phyloP scores from a whole-genome alignment of 2,113 vertebrate species.

The Takifugu bimaculatus region DNA sequence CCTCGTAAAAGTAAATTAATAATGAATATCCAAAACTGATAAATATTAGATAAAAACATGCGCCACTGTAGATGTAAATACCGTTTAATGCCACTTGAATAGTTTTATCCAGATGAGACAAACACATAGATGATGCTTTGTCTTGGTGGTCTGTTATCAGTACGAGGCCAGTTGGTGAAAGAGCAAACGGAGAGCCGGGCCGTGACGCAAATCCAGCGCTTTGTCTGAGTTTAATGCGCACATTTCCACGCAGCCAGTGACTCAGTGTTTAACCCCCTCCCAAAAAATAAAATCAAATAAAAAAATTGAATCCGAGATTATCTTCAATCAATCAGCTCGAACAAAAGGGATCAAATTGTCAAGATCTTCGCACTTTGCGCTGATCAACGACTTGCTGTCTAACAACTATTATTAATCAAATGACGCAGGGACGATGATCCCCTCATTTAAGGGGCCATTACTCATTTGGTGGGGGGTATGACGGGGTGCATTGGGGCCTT shows the following conservation, averaged over 20 bases:
- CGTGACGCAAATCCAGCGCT: conserved; percentile 69
- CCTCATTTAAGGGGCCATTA: conserved; percentile 50
- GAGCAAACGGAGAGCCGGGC: conserved; percentile 65
- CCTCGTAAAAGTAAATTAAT: no score
- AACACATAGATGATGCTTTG: background rate
- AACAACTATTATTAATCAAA: conserved; percentile 27
- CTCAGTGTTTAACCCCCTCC: conserved; percentile 34
- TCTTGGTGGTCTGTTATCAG: conserved; percentile 71
- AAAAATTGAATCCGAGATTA: conserved; percentile 37
- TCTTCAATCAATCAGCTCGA: conserved; percentile 51
- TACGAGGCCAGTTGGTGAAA: conserved; percentile 62
- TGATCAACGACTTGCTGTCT: conserved; percentile 44
- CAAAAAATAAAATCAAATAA: conserved; percentile 30
- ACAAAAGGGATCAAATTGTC: conserved; percentile 56
- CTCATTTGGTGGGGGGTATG: conserved; percentile 24
- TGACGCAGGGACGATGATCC: conserved; percentile 51
- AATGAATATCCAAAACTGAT: no score
- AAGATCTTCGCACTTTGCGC: conserved; percentile 37
- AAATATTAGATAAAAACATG: no score
- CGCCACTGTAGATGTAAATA: background rate
- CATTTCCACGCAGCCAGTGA: conserved; percentile 54
- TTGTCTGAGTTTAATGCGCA: conserved; percentile 51
- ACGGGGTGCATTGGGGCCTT: conserved; percentile 18
- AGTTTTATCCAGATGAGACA: no score
- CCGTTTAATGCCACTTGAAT: background rate